Evolutionary conservation across 2,888 invertebrate genomes (phyloP).

Genomic region (Brachyopa scutellaris): DNA sequence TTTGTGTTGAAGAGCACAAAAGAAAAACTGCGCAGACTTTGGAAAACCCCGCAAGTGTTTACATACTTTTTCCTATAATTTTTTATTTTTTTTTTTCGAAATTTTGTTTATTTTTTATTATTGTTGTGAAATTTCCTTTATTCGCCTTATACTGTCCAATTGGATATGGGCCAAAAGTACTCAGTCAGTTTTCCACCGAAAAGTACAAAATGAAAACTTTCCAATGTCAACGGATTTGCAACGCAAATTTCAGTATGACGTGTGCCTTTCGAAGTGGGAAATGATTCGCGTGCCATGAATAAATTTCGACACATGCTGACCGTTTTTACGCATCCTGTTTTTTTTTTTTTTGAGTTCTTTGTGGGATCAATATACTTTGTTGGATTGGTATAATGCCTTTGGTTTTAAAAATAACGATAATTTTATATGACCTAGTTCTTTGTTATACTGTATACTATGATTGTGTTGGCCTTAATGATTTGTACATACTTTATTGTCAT

Average conservation of each 20-base stretch:
- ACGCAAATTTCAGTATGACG: slow-evolving; percentile 40
- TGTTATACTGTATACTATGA: not conserved
- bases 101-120: slow-evolving; percentile 28
- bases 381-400: not conserved
- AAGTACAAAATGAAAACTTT: slow-evolving; percentile 26
- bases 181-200: slow-evolving; percentile 15
- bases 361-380: slow-evolving; percentile 31
- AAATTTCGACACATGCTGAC: slow-evolving; percentile 21
- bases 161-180: slow-evolving; percentile 52
- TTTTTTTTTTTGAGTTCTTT: not conserved
- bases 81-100: no score
- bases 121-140: slow-evolving; percentile 55
- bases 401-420: not conserved
- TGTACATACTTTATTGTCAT: no score
- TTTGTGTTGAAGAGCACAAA: slow-evolving; percentile 22
- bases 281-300: slow-evolving; percentile 35
- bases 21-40: slow-evolving; percentile 34
- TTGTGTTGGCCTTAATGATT: not conserved
- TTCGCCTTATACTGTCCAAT: slow-evolving; percentile 55
- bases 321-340: slow-evolving; percentile 11
- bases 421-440: slow-evolving; percentile 12
- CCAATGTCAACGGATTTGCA: slow-evolving; percentile 48
- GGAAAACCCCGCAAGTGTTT: slow-evolving; percentile 35
- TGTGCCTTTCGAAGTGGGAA: not conserved
- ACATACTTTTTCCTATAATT: no score